Base-by-base conservation (phyloP, 2,797 vertebrate species). In the Sebastes matsubarae region DNA sequence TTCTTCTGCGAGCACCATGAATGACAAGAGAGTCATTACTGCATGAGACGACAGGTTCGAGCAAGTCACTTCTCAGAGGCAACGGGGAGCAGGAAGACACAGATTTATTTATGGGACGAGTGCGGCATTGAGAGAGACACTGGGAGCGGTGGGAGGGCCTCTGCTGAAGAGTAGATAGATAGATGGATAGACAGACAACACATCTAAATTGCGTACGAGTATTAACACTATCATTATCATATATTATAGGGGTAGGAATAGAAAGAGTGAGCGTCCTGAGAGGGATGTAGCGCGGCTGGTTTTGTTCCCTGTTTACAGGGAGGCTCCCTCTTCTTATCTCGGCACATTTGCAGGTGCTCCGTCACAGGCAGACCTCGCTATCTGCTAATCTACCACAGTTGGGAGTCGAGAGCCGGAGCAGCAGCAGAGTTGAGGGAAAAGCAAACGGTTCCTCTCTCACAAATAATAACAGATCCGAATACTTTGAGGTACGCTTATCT, bases 11-110 rank as follows among this genome's bases (percentile, higher is more conserved):
- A 72, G 58, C 68, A 24, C 67, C 82, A 83, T 54, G 88, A 89
- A 87, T 85, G 83, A 87, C 87, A 87, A 88, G 72, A 87, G 79
- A 77, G 77, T 84, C 82, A 77, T 79, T 82, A 84, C 80, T 36
- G 74, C 72, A 24, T 10, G 68, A 80, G 72, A 78, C 10, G 36
- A 72, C 72, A 66, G 80, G 84, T 85, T 83, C 52, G 57, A 60
- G 82, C 24, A 4, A 86, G 74, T 75, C 86, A 50, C 77, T 80
- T 68, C 76, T 82, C 65, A 54, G 72, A 81, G 85, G 81, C 69
- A 75, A 65, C 75, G 11, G 59, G 55, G 75, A 83, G 78, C 61
- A 73, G 54, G 13, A 71, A 82, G 68, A 27, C 58, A 67, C 66
- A 1, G 75, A 81, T 80, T 82, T 81, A 82, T 83, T 87, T 54